Conservation (phyloP, 2,113 vertebrate species). For the Tringa solitaria region DNA sequence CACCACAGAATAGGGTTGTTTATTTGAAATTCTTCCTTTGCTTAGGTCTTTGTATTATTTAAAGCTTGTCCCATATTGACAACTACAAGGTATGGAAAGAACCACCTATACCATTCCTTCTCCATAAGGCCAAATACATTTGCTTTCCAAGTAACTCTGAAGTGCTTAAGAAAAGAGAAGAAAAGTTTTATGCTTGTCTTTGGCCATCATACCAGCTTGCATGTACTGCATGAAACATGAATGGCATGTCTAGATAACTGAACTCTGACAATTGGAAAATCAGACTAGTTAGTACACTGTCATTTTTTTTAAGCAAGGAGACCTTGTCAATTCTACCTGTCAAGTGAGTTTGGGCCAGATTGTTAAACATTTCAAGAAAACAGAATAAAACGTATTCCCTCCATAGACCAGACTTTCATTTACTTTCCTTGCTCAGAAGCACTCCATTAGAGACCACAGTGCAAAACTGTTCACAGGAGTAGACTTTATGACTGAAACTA, state of each 20-base stretch:
- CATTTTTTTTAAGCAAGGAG: neutral
- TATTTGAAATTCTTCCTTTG: neutral
- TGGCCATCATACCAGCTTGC: slow-evolving; percentile 32
- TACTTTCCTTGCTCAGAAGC: neutral
- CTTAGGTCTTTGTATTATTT: neutral
- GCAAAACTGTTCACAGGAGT: neutral
- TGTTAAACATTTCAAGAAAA: neutral
- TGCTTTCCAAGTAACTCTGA: neutral
- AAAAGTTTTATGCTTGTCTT: neutral
- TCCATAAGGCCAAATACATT: neutral
- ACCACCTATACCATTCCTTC: neutral
- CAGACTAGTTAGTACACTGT: neutral
- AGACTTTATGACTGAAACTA: neutral
- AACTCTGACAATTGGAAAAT: slow-evolving; percentile 14
- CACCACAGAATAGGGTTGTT: neutral
- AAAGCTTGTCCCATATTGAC: neutral
- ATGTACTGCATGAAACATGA: neutral
- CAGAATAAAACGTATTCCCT: neutral
- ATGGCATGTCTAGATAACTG: neutral
- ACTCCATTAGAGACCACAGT: neutral
- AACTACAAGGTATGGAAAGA: neutral
- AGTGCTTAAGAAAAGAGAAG: neutral
- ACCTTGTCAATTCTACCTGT: slow-evolving; percentile 44
- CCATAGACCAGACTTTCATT: rapidly evolving
- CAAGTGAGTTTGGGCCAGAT: slow-evolving; percentile 18